A percentile compares a stretch with the other conserved stretches of the same genome.
Evolutionary conservation across 2,113 vertebrate genomes (phyloP).

Genomic region (Alexandromys fortis): DNA sequence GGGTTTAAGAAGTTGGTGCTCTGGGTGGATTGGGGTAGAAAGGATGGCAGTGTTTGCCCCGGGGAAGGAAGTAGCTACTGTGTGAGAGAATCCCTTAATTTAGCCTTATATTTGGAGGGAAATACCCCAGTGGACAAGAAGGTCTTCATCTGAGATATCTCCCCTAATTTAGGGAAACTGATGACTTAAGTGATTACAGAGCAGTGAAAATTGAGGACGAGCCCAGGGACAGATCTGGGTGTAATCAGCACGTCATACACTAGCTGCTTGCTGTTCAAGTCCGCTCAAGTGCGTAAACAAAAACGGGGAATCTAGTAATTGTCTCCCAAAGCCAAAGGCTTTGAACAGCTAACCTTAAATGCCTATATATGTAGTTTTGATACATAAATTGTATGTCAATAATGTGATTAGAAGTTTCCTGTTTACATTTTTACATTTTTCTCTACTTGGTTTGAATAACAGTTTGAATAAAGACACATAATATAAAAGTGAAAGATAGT

Average conservation of each 20-base stretch:
- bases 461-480: not conserved
- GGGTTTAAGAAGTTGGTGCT: not conserved
- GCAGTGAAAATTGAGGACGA: not conserved
- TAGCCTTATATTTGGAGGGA: not conserved
- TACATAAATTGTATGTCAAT: conserved; percentile 6
- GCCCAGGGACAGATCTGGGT: not conserved
- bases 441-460: not conserved
- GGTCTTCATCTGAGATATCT: not conserved
- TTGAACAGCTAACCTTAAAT: conserved; percentile 32
- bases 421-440: conserved; percentile 27
- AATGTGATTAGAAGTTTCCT: conserved; percentile 32
- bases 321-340: not conserved
- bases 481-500: not conserved
- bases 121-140: not conserved
- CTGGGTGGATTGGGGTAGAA: not conserved
- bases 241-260: conserved; percentile 28
- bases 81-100: conserved; percentile 27
- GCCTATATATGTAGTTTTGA: conserved; percentile 26
- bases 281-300: not conserved
- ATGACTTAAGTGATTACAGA: not conserved
- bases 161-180: not conserved
- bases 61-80: not conserved
- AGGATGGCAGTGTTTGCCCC: conserved; percentile 4
- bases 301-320: not conserved
- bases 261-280: not conserved